Percentiles rank a stretch among this genome's conserved stretches.
Conservation (phyloP, 2,113 vertebrate species). For the Colistium nudipinnis region DNA sequence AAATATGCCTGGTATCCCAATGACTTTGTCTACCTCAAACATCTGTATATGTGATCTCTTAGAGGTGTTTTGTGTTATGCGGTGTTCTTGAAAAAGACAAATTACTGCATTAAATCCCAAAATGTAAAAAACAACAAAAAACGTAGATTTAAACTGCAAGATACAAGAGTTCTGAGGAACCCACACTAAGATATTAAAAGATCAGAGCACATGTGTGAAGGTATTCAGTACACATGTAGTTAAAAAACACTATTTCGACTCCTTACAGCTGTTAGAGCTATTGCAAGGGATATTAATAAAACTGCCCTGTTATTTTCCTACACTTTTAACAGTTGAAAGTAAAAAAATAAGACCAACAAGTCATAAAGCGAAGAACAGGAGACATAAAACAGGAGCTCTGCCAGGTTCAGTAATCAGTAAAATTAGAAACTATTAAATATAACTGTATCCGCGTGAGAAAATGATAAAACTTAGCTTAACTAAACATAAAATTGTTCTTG, state of each 20-base stretch:
- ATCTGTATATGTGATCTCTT: constrained; percentile 51
- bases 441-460: background rate
- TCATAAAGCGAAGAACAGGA: background rate
- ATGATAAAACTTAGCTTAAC: background rate
- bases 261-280: background rate
- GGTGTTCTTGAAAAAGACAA: too few species aligned
- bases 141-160: constrained; percentile 36
- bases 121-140: constrained; percentile 25
- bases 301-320: background rate
- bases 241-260: constrained; percentile 5
- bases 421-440: background rate
- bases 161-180: constrained; percentile 32
- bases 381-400: background rate
- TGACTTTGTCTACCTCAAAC: constrained; percentile 57
- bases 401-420: background rate
- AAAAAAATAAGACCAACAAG: constrained; percentile 9
- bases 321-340: background rate
- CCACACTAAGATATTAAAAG: constrained; percentile 27
- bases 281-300: background rate
- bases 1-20: constrained; percentile 74
- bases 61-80: constrained; percentile 61
- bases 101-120: constrained; percentile 16
- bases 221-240: background rate
- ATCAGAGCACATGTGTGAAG: constrained; percentile 26
- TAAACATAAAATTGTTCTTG: background rate